Evolutionary conservation across 2,797 vertebrate species (phyloP).

Genomic region (Diglossa cyanea): DNA sequence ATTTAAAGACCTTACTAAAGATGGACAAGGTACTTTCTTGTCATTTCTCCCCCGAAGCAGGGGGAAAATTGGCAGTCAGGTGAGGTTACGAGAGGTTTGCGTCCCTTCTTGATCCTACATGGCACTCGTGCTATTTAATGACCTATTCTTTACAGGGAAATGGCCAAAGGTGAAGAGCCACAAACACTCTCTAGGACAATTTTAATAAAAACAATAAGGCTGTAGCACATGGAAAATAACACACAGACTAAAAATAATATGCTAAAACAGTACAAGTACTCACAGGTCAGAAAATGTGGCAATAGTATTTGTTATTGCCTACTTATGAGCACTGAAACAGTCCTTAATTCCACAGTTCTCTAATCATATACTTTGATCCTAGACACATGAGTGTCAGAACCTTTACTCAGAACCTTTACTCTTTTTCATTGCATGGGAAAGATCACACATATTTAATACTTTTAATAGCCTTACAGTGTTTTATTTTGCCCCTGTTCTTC

Average conservation of each 20-base stretch:
- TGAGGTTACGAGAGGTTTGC: not conserved
- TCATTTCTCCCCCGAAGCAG: not conserved
- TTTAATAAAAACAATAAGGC: not conserved
- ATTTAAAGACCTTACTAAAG: not conserved
- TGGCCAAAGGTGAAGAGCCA: not conserved
- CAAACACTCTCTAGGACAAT: not conserved
- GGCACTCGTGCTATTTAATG: not conserved
- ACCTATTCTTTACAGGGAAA: not conserved
- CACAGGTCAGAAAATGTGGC: not conserved
- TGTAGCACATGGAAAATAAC: not conserved
- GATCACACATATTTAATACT: not conserved
- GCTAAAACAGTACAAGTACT: not conserved
- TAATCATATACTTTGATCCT: not conserved
- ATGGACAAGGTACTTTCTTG: not conserved
- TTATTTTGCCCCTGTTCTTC: not conserved
- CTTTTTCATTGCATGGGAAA: not conserved
- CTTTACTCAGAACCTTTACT: not conserved
- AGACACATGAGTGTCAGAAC: not conserved
- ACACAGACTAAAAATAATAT: not conserved
- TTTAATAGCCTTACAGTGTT: not conserved
- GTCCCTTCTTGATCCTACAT: not conserved
- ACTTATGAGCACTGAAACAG: not conserved
- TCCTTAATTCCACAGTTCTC: not conserved
- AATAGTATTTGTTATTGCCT: not conserved
- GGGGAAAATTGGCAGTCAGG: not conserved